Conservation (phyloP, 2,888 invertebrate species). For the Julus scanicus region DNA sequence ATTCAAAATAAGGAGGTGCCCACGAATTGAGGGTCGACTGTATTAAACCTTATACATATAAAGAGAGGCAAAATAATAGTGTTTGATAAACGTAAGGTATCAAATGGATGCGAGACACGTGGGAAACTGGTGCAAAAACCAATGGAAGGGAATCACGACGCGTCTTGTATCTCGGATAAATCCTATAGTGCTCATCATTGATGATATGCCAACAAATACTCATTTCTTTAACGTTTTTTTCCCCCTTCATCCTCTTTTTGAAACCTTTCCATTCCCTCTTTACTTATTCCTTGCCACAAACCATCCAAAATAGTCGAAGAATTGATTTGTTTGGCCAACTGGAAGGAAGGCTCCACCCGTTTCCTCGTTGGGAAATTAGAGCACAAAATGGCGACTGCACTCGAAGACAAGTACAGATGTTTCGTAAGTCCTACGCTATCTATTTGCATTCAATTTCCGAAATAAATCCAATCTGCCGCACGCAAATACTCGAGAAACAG, state of each 20-base stretch:
- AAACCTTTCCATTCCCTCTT: constrained; percentile 10
- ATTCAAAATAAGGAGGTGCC: background rate
- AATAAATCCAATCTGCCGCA: background rate
- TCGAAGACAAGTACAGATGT: constrained; percentile 58
- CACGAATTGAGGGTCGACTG: background rate
- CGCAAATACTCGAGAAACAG: constrained; percentile 38
- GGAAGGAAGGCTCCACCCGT: constrained; percentile 59
- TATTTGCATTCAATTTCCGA: constrained; percentile 39
- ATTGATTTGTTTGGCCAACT: constrained; percentile 58
- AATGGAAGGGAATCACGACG: background rate
- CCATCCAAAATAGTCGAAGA: constrained; percentile 55
- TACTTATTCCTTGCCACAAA: constrained; percentile 23
- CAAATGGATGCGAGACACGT: constrained; percentile 1
- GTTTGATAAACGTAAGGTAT: background rate
- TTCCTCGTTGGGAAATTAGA: constrained; percentile 58
- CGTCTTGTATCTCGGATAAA: constrained; percentile 32
- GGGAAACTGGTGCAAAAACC: background rate
- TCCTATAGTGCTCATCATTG: constrained; percentile 38
- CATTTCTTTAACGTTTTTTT: constrained; percentile 38
- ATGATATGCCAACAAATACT: constrained; percentile 42
- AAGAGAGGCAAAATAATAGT: background rate
- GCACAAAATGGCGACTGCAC: constrained; percentile 55
- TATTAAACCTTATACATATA: background rate
- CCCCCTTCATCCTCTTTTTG: background rate
- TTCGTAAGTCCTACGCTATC: constrained; percentile 57